These are phyloP conservation scores for Atopsyche davidsoni DNA, from an alignment of 1,140 invertebrate genomes.

Conservation along the genomic window DNA sequence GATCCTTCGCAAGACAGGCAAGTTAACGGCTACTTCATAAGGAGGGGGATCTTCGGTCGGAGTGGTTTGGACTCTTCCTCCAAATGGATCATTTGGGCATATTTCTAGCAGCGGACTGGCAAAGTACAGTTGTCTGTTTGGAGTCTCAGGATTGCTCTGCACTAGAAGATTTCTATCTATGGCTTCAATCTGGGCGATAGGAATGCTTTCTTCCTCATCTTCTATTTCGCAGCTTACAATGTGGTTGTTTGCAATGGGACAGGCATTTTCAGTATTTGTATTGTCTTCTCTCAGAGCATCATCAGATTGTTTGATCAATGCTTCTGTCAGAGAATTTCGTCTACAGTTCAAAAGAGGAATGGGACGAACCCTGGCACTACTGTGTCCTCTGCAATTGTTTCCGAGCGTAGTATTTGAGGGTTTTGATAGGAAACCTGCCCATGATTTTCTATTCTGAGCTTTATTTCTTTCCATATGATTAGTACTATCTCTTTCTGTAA, in stretches of 20 bases:
- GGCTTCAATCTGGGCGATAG: conserved; percentile 24
- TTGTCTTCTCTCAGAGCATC: conserved; percentile 10
- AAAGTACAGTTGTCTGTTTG: conserved; percentile 46
- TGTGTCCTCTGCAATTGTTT: conserved; percentile 16
- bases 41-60: conserved; percentile 45
- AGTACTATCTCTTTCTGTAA: conserved; percentile 22
- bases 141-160: conserved; percentile 37
- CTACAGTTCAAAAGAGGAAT: conserved; percentile 21
- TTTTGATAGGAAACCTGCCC: conserved; percentile 28
- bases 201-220: conserved; percentile 11
- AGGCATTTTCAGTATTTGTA: conserved; percentile 2
- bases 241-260: conserved; percentile 3
- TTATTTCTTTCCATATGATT: conserved; percentile 13
- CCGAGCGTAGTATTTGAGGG: conserved; percentile 9
- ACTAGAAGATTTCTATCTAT: conserved; percentile 30
- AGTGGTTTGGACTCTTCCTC: conserved; percentile 48
- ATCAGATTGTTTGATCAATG: conserved; percentile 16
- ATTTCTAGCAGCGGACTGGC: conserved; percentile 56
- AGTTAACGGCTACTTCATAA: conserved; percentile 49
- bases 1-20: conserved; percentile 47
- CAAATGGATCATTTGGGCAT: conserved; percentile 55
- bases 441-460: conserved; percentile 27
- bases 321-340: conserved; percentile 26
- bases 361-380: conserved; percentile 26
- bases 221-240: neutral